Evolutionary conservation across 2,888 invertebrate genomes (phyloP).

Genomic region (Drosophila antonietae): DNA sequence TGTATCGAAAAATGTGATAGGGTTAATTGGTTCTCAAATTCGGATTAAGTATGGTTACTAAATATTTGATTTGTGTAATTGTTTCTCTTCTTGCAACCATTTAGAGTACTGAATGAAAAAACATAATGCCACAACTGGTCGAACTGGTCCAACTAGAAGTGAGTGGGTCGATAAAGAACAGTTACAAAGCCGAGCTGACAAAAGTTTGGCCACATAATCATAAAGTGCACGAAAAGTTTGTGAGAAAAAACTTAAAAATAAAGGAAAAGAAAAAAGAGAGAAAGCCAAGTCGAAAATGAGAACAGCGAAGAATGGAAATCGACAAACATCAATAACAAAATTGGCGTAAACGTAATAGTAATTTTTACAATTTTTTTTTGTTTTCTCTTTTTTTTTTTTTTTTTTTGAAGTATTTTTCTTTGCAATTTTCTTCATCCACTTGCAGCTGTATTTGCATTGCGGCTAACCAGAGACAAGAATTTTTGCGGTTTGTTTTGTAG

Average conservation of each 20-base stretch:
- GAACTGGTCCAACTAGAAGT: constrained; percentile 17
- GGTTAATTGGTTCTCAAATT: not conserved
- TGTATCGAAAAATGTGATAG: not conserved
- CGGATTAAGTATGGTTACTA: not conserved
- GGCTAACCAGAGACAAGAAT: constrained; percentile 59
- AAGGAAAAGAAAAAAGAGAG: not conserved
- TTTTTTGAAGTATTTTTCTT: constrained; percentile 14
- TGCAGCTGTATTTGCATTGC: constrained; percentile 73
- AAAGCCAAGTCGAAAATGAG: constrained; percentile 34
- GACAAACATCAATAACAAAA: constrained; percentile 69
- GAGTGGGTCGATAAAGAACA: constrained; percentile 8
- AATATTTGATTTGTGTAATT: not conserved
- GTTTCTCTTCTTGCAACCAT: not conserved
- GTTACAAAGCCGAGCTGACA: constrained; percentile 47
- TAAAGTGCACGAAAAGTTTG: constrained; percentile 67
- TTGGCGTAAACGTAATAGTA: constrained; percentile 49
- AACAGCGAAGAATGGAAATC: constrained; percentile 37
- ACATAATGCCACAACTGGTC: constrained; percentile 18
- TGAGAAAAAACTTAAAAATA: not conserved
- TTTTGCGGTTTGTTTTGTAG: constrained; percentile 56
- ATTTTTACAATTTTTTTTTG: constrained; percentile 20
- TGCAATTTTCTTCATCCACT: constrained; percentile 39
- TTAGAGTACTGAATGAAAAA: constrained; percentile 23
- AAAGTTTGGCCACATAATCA: constrained; percentile 68
- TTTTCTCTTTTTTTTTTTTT: no score